These are phyloP conservation scores for Drosophila ficusphila DNA, from an alignment of 1,140 invertebrate species.

Conservation along the genomic window DNA sequence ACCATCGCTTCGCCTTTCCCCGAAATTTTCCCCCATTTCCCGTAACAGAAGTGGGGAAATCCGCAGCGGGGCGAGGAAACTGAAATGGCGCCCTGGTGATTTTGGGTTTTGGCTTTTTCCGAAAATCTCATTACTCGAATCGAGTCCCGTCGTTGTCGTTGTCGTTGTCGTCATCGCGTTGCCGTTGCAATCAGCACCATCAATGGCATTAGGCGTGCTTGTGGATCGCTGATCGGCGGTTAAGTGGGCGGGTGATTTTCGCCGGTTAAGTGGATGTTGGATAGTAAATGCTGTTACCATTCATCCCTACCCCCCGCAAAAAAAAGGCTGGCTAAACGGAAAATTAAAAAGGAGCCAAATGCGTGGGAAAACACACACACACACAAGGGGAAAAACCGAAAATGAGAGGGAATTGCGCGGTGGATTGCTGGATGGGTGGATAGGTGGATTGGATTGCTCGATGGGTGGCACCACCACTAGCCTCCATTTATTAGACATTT, in stretches of 20 bases:
- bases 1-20: background rate
- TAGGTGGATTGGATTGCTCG: background rate
- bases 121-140: constrained; percentile 52
- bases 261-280: background rate
- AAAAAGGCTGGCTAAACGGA: constrained; percentile 36
- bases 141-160: constrained; percentile 21
- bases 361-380: constrained; percentile 8
- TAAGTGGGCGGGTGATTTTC: constrained; percentile 2
- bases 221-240: constrained; percentile 47
- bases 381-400: background rate
- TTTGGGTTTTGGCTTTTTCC: constrained; percentile 26
- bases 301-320: no score
- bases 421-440: background rate
- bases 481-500: constrained; percentile 71
- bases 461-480: background rate
- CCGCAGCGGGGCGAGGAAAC: background rate
- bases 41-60: background rate
- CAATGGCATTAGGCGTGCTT: constrained; percentile 37
- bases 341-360: constrained; percentile 37
- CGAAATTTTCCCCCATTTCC: constrained; percentile 4
- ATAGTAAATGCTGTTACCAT: no score
- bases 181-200: constrained; percentile 47
- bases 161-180: background rate
- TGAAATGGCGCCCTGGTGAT: constrained; percentile 31
- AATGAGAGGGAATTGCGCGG: background rate